Evolutionary conservation across 2,113 vertebrate species (phyloP).

Genomic region (Campylomormyrus numenius): DNA sequence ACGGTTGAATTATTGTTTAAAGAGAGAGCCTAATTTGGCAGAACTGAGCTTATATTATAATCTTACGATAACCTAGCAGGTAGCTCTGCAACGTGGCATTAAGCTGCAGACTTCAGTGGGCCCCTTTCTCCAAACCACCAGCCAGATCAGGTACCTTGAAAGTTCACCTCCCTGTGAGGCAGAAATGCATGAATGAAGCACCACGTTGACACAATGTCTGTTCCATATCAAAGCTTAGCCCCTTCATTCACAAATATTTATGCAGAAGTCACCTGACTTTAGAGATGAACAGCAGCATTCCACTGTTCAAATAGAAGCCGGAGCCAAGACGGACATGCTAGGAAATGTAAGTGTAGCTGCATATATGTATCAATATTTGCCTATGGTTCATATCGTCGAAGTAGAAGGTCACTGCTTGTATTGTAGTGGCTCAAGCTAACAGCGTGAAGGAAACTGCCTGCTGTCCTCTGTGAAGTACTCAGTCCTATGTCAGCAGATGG

Average conservation of each 20-base stretch:
- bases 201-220: background rate
- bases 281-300: background rate
- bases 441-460: constrained; percentile 17
- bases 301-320: constrained; percentile 16
- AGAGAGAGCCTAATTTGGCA: background rate
- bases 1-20: background rate
- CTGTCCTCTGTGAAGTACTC: constrained; percentile 17
- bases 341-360: background rate
- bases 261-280: constrained; percentile 24
- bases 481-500: background rate
- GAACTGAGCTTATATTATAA: background rate
- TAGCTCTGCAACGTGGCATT: background rate
- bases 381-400: constrained; percentile 15
- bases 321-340: background rate
- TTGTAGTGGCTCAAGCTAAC: constrained; percentile 25
- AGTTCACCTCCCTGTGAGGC: background rate
- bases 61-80: background rate
- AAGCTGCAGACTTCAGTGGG: background rate
- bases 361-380: constrained; percentile 16
- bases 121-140: background rate
- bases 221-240: constrained; percentile 16
- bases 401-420: background rate
- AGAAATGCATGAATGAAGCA: constrained; percentile 26
- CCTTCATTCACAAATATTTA: constrained; percentile 35
- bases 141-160: no score